Evolutionary conservation across 2,113 vertebrate species (phyloP).

Genomic region (Microtus ochrogaster): DNA sequence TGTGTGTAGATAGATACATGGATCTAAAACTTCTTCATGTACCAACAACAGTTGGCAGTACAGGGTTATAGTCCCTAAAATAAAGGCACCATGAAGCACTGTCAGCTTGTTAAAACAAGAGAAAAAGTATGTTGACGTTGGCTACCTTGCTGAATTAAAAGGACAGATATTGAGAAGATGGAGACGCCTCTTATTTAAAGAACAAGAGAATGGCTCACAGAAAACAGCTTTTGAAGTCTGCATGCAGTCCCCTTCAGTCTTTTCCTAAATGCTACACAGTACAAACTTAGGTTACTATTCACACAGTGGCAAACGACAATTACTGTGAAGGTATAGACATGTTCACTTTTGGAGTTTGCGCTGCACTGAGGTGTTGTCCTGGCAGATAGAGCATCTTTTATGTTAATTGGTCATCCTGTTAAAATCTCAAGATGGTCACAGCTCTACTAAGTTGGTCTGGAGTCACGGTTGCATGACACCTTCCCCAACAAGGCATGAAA

Average conservation of each 20-base stretch:
- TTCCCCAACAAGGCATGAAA: neutral
- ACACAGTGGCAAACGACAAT: neutral
- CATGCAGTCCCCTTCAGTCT: neutral
- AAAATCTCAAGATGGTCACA: neutral
- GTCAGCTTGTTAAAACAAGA: neutral
- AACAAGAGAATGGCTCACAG: neutral
- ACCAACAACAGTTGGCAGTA: slow-evolving; percentile 45
- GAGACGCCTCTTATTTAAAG: neutral
- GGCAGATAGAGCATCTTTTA: neutral
- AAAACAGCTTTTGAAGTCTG: neutral
- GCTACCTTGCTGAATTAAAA: neutral
- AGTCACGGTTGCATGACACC: neutral
- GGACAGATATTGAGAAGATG: neutral
- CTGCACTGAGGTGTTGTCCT: neutral
- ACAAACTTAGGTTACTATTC: neutral
- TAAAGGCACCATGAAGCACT: neutral
- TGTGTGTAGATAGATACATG: neutral
- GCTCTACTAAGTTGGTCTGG: neutral
- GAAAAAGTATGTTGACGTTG: neutral
- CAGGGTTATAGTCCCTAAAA: slow-evolving; percentile 32
- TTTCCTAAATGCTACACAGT: neutral
- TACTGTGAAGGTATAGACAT: neutral
- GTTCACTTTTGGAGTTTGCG: neutral
- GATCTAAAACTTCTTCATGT: neutral
- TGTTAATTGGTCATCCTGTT: neutral